A percentile compares a stretch with the other conserved stretches of the same genome.
Conservation (phyloP, 2,797 vertebrate species). For the Poeciliopsis presidionis region DNA sequence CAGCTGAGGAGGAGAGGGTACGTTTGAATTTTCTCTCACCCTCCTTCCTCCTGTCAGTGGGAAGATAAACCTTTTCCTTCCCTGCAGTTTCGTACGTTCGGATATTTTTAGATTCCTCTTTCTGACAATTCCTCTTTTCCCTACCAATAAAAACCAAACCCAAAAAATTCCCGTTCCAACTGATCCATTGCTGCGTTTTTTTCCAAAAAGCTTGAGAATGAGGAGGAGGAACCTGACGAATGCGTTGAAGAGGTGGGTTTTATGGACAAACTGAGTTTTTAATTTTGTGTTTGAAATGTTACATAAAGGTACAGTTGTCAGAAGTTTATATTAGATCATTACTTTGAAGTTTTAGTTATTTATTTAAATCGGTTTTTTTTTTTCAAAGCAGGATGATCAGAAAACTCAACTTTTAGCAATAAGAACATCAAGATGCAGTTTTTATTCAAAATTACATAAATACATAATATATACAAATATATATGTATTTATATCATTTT, state of each 20-base stretch:
- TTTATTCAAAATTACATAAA: background rate
- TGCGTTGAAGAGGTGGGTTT: constrained; percentile 79
- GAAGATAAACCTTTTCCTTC: constrained; percentile 9
- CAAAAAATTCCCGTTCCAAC: background rate
- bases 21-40: constrained; percentile 44
- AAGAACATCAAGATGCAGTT: background rate
- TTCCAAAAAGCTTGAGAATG: constrained; percentile 76
- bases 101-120: constrained; percentile 25
- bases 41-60: background rate
- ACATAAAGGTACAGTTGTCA: background rate
- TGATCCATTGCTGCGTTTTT: constrained; percentile 27
- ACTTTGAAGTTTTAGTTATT: background rate
- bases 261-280: background rate
- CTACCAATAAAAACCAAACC: background rate
- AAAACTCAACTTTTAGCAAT: background rate
- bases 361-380: background rate
- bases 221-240: constrained; percentile 81
- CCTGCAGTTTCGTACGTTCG: background rate
- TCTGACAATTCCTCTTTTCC: background rate
- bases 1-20: constrained; percentile 82
- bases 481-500: too few relatives aligned
- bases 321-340: background rate
- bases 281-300: background rate
- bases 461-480: too few relatives aligned
- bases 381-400: background rate